phyloP scores from a whole-genome alignment of 1,140 invertebrate genomes.

The Pteromalus puparum region DNA sequence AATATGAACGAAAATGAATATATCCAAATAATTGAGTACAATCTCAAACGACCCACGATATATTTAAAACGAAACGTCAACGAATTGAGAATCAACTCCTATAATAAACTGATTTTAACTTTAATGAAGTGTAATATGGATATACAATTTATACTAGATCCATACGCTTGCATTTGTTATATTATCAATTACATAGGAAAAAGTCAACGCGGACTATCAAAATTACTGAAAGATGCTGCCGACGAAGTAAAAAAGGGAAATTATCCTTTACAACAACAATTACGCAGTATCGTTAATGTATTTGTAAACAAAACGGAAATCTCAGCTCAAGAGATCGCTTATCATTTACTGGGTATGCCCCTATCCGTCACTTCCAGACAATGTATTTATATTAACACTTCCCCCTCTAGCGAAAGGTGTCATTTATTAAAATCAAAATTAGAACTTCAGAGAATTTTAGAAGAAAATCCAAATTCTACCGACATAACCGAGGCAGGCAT shows the following conservation, averaged over 20 bases:
- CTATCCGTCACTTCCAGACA: slow-evolving; percentile 20
- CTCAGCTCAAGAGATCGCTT: no score
- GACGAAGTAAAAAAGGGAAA: slow-evolving; percentile 33
- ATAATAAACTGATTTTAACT: slow-evolving; percentile 49
- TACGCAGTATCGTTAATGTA: slow-evolving; percentile 29
- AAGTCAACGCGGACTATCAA: slow-evolving; percentile 34
- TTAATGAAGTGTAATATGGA: slow-evolving; percentile 48
- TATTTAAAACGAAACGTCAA: slow-evolving; percentile 41
- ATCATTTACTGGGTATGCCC: not conserved
- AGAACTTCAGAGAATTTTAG: not conserved
- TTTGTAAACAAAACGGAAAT: no score
- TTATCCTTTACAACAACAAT: slow-evolving; percentile 38
- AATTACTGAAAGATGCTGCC: slow-evolving; percentile 32
- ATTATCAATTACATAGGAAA: slow-evolving; percentile 31
- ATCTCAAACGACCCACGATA: slow-evolving; percentile 39
- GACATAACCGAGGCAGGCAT: not conserved
- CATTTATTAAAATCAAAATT: slow-evolving; percentile 33
- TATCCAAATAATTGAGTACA: not conserved
- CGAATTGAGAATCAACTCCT: slow-evolving; percentile 46
- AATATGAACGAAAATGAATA: slow-evolving; percentile 7
- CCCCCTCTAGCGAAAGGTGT: slow-evolving; percentile 13
- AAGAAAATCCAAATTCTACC: not conserved
- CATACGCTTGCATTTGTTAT: slow-evolving; percentile 25
- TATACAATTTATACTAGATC: slow-evolving; percentile 42
- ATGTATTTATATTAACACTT: slow-evolving; percentile 37